Evolutionary conservation across 2,888 invertebrate species (phyloP).

Genomic region (Suillia variegata): DNA sequence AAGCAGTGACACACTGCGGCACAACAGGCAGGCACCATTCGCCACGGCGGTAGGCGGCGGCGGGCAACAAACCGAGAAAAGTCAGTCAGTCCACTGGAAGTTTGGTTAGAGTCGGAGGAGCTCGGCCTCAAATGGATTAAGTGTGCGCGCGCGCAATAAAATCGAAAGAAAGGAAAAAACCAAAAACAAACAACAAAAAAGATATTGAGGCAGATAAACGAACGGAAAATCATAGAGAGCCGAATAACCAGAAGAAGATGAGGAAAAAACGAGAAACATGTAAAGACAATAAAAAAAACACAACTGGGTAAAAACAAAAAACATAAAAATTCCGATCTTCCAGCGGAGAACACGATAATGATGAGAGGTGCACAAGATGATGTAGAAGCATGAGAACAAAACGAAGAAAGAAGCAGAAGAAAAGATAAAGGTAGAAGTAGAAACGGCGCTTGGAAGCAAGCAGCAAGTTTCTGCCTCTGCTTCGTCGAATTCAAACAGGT

Average conservation of each 20-base stretch:
- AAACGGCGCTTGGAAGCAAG: neutral
- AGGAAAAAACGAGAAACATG: no score
- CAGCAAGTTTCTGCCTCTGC: no score
- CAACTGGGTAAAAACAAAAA: neutral
- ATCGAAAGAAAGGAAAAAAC: neutral
- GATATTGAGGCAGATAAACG: neutral
- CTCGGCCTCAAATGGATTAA: neutral
- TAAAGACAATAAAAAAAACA: neutral
- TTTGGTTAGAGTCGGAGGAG: neutral
- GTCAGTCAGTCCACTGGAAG: no score
- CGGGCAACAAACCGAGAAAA: neutral
- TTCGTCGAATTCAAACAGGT: neutral
- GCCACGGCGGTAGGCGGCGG: no score
- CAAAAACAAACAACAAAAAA: neutral
- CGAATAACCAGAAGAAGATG: neutral
- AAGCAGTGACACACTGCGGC: neutral
- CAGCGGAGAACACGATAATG: neutral
- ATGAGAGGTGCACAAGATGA: no score
- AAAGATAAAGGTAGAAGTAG: neutral
- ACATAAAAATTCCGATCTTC: constrained; percentile 3
- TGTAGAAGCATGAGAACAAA: neutral
- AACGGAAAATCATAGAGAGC: neutral
- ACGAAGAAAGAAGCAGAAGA: neutral
- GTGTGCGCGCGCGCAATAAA: neutral
- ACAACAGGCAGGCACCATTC: neutral